phyloP scores from a whole-genome alignment of 2,113 vertebrate species.

The Pardalotus punctatus region DNA sequence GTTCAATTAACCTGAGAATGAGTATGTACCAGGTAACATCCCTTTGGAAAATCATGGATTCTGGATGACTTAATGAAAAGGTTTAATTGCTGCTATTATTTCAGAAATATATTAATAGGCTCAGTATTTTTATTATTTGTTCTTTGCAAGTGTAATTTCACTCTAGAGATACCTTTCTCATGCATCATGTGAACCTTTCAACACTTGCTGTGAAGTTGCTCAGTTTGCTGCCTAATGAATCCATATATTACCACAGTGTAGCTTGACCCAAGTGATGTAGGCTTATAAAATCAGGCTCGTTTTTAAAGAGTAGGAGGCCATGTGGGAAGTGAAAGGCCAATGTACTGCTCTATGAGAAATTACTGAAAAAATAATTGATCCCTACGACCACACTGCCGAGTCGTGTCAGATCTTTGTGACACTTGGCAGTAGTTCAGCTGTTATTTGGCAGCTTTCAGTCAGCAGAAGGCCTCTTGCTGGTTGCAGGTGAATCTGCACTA shows the following conservation, averaged over 20 bases:
- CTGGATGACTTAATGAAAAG: background rate
- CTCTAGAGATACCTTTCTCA: background rate
- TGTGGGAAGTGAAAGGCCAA: background rate
- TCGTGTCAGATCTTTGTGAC: background rate
- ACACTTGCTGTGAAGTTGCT: background rate
- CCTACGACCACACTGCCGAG: background rate
- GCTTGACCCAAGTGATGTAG: background rate
- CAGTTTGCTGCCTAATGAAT: background rate
- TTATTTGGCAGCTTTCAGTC: background rate
- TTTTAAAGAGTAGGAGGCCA: fast-evolving
- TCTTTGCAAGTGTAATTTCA: background rate
- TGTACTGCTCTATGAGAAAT: background rate
- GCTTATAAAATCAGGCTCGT: background rate
- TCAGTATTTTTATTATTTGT: background rate
- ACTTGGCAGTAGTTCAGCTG: background rate
- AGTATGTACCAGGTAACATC: background rate
- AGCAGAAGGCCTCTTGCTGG: background rate
- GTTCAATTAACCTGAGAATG: background rate
- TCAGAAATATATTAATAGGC: background rate
- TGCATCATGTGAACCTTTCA: background rate
- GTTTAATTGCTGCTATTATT: background rate
- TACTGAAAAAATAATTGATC: background rate
- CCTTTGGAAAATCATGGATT: background rate
- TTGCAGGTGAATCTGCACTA: background rate
- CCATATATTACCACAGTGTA: background rate